Evolutionary conservation across 2,888 invertebrate genomes (phyloP).

Genomic region (Acrobasis consociella): DNA sequence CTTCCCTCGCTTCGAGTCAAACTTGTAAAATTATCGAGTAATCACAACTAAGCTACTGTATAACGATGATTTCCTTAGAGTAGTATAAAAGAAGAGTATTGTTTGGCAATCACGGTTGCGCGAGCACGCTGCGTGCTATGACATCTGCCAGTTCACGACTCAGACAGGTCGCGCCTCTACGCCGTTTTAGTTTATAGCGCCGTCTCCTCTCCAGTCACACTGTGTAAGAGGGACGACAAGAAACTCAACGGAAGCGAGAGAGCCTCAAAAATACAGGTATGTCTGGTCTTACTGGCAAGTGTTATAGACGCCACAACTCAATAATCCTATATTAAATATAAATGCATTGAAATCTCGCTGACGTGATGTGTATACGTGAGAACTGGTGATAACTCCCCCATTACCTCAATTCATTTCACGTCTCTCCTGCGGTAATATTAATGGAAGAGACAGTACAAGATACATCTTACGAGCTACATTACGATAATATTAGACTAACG

Average conservation of each 20-base stretch:
- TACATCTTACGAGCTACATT: constrained; percentile 13
- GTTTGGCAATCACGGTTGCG: constrained; percentile 19
- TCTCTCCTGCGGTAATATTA: constrained; percentile 3
- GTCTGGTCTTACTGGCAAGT: background rate
- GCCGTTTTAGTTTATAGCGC: background rate
- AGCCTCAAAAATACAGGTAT: background rate
- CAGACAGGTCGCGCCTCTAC: too few relatives aligned
- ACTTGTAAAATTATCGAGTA: constrained; percentile 53
- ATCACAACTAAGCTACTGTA: constrained; percentile 35
- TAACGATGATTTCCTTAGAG: background rate
- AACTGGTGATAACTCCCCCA: constrained; percentile 29
- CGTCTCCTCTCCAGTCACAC: background rate
- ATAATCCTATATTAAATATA: constrained; percentile 48
- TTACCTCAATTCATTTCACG: background rate
- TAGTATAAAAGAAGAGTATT: constrained; percentile 18
- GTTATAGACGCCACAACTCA: background rate
- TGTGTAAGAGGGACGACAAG: background rate
- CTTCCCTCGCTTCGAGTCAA: constrained; percentile 54
- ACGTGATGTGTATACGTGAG: constrained; percentile 48
- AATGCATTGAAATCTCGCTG: constrained; percentile 67
- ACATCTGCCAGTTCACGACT: background rate
- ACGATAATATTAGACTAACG: constrained; percentile 26
- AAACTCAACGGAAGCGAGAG: background rate
- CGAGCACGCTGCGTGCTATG: constrained; percentile 1
- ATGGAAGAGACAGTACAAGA: constrained; percentile 6